These are phyloP conservation scores for Clupea harengus DNA, from an alignment of 2,113 vertebrate genomes.

Conservation along the genomic window DNA sequence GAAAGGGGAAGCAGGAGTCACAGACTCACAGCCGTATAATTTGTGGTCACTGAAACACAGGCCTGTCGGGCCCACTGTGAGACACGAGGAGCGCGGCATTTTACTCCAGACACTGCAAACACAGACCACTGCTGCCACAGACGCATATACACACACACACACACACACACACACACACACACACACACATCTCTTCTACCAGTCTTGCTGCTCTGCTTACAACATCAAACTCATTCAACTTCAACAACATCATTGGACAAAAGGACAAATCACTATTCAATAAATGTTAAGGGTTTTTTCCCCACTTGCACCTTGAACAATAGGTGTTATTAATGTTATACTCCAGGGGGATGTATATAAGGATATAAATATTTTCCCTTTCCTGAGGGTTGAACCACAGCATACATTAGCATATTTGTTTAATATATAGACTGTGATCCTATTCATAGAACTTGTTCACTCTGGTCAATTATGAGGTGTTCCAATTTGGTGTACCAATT, in stretches of 20 bases:
- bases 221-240: background rate
- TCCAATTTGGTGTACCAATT: background rate
- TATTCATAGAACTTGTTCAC: background rate
- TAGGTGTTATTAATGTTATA: background rate
- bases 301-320: background rate
- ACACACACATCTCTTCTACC: background rate
- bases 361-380: background rate
- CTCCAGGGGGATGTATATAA: background rate
- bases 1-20: constrained; percentile 26
- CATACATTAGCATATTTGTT: background rate
- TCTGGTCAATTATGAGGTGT: background rate
- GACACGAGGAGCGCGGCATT: constrained; percentile 11
- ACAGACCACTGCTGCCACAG: background rate
- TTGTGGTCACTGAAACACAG: constrained; percentile 33
- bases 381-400: background rate
- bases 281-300: no score
- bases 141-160: constrained; percentile 36
- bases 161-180: constrained; percentile 22
- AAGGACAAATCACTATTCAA: background rate
- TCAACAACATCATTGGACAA: background rate
- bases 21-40: constrained; percentile 29
- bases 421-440: background rate
- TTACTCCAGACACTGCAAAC: constrained; percentile 25
- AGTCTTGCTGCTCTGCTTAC: background rate
- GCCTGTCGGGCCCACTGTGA: constrained; percentile 7